Evolutionary conservation across 23 tunicate species (phyloP), one percentile per base, ranked within the genome.

Genomic region (Botrylloides violaceus): DNA sequence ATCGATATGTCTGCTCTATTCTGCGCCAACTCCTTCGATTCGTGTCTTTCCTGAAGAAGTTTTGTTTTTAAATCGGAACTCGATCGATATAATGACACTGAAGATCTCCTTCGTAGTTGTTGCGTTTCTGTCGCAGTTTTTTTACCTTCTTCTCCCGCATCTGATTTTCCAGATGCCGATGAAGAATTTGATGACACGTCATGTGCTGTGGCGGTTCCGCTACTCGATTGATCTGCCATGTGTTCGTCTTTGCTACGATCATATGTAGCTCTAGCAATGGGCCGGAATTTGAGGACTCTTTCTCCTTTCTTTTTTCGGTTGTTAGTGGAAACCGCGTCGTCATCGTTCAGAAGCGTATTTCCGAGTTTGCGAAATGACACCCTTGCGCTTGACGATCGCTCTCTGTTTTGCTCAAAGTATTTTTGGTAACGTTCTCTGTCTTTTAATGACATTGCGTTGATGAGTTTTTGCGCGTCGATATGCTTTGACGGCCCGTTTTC

Each of bases 21-120:
- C 26, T 50, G 64, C 47, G 34, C 34, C 4, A 30, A 43, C n/a
- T n/a, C 62, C 59, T 70, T 63, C 31, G 79, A 73, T 30, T 35
- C 49, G 15, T 27, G 23, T 19, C 86, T 34, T 27, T 73, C 62
- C 32, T 74, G 36, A 33, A 73, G 66, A 9, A 81, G 70, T 65
- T 73, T 73, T 4, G 71, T 74, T 36, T 81, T 81, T 61, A 81
- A 24, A 27, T 73, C 79, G 27, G 84, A 25, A 65, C 65, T 29
- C 9, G 29, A 32, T 56, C 62, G 9, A 0, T 23, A 15, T 2
- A 74, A 36, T 23, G 61, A n/a, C 20, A 56, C 56, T 37, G 36
- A 35, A 20, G 61, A 29, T 1, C 47, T 62, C 21, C 30, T 18
- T 24, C 29, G 36, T 38, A 32, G 65, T 3, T 36, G 23, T 24